phyloP scores from a whole-genome alignment of 2,888 invertebrate species.

The Acheta domesticus region DNA sequence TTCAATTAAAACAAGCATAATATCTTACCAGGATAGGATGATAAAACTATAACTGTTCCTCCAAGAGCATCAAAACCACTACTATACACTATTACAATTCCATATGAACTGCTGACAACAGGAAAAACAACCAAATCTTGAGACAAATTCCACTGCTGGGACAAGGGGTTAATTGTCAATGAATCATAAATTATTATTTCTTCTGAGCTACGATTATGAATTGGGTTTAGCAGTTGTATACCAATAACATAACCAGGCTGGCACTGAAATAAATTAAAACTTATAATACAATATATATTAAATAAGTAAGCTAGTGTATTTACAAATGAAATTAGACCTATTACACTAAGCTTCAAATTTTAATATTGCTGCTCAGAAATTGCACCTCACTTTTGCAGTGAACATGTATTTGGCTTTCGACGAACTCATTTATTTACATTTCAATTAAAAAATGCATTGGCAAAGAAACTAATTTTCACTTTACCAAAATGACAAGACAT shows the following conservation, averaged over 20 bases:
- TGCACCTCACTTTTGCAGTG: background rate
- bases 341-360: no score
- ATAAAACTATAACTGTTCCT: constrained; percentile 74
- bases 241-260: constrained; percentile 83
- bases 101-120: constrained; percentile 78
- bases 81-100: constrained; percentile 71
- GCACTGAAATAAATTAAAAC: constrained; percentile 49
- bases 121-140: constrained; percentile 88
- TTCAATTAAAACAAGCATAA: background rate
- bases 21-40: constrained; percentile 41
- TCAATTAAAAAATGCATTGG: no score
- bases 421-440: no score
- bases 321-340: background rate
- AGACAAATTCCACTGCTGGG: constrained; percentile 66
- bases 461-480: no score
- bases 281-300: background rate
- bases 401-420: no score
- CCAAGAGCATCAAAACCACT: constrained; percentile 78
- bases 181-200: constrained; percentile 71
- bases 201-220: constrained; percentile 84
- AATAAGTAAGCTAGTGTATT: background rate
- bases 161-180: background rate
- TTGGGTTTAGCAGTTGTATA: constrained; percentile 85
- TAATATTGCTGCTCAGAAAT: background rate
- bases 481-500: no score